Conservation (phyloP, 2,888 invertebrate species). For the Apodemia mormo region DNA sequence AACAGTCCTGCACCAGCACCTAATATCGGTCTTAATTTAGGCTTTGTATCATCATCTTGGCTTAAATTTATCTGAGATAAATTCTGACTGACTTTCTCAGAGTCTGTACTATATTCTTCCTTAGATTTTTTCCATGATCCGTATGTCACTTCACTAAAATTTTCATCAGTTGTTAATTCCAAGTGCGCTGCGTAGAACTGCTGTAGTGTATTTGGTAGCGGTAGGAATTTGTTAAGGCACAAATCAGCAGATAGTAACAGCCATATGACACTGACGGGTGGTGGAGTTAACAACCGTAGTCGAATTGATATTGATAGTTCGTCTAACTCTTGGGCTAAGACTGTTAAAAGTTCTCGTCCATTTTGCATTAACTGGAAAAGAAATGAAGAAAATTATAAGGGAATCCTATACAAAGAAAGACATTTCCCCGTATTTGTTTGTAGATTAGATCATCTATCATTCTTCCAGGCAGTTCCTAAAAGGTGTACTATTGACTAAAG, state of each 20-base stretch:
- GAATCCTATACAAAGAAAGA: too few species aligned
- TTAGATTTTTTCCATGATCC: conserved; percentile 72
- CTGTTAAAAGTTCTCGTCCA: conserved; percentile 65
- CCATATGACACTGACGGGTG: conserved; percentile 69
- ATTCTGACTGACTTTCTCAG: conserved; percentile 56
- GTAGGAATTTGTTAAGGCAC: conserved; percentile 72
- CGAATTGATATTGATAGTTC: conserved; percentile 69
- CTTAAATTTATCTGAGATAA: conserved; percentile 61
- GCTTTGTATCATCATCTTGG: conserved; percentile 64
- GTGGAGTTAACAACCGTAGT: conserved; percentile 60
- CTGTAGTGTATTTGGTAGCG: conserved; percentile 67
- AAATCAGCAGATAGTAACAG: conserved; percentile 66
- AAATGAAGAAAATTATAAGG: not conserved
- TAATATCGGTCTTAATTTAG: conserved; percentile 67
- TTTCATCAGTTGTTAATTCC: conserved; percentile 63
- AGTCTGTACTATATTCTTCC: conserved; percentile 49
- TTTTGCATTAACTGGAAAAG: conserved; percentile 72
- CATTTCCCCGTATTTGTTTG: too few species aligned
- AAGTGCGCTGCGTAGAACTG: conserved; percentile 73
- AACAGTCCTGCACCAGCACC: conserved; percentile 67
- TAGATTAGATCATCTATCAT: too few species aligned
- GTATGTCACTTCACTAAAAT: conserved; percentile 67
- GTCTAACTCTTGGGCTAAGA: conserved; percentile 63
- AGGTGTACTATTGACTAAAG: too few species aligned
- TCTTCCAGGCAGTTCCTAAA: too few species aligned